Evolutionary conservation across 2,888 invertebrate genomes (phyloP).

Genomic region (Caenorhabditis sp.): DNA sequence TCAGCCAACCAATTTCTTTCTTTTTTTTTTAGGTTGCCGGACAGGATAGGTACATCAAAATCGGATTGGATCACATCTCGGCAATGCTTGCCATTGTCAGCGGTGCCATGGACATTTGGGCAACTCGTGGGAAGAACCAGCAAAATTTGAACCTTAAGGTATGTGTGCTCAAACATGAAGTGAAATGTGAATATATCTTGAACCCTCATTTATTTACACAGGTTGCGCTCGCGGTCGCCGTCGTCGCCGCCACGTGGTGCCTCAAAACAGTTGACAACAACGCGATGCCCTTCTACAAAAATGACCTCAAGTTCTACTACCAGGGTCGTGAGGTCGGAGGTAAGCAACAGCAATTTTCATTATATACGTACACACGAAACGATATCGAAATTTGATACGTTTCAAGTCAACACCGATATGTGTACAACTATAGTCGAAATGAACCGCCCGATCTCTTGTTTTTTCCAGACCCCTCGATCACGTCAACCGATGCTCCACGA

Average conservation of each 20-base stretch:
- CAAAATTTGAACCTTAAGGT: constrained; percentile 77
- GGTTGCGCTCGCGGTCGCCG: constrained; percentile 75
- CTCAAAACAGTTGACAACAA: constrained; percentile 78
- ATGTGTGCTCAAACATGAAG: background rate
- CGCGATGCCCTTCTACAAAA: constrained; percentile 76
- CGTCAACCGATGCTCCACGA: constrained; percentile 66
- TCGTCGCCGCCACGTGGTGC: constrained; percentile 77
- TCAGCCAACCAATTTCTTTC: too few relatives aligned
- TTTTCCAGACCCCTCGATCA: constrained; percentile 57
- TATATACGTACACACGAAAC: constrained; percentile 5
- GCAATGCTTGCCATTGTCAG: constrained; percentile 73
- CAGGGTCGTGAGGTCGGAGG: constrained; percentile 60
- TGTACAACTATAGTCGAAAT: background rate
- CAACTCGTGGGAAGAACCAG: constrained; percentile 68
- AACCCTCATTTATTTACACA: constrained; percentile 43
- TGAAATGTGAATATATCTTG: constrained; percentile 30
- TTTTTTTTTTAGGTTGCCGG: constrained; percentile 65
- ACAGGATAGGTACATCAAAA: constrained; percentile 76
- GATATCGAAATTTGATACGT: constrained; percentile 40
- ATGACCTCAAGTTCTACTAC: constrained; percentile 74
- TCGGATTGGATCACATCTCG: constrained; percentile 76
- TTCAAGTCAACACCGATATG: background rate
- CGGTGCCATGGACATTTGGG: constrained; percentile 74
- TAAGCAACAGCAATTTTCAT: too few relatives aligned
- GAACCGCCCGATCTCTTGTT: background rate